These are phyloP conservation scores for Drosophila gunungcola DNA, from an alignment of 1,140 invertebrate genomes.

Conservation along the genomic window DNA sequence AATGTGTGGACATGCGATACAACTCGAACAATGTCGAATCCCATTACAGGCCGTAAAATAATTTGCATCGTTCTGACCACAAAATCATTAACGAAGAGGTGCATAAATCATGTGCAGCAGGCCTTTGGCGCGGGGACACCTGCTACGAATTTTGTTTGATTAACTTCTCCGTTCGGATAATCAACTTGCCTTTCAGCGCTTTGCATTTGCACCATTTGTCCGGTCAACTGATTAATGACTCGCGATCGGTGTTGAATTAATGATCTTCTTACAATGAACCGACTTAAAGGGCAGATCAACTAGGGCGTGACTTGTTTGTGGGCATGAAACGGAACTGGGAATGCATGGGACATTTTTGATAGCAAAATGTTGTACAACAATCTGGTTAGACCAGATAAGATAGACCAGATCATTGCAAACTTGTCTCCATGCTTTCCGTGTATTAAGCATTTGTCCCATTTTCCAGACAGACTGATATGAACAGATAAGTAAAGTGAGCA, in stretches of 20 bases:
- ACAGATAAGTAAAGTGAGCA: not conserved
- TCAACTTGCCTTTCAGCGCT: conserved; percentile 38
- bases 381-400: not conserved
- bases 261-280: conserved; percentile 5
- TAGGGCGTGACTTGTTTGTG: conserved; percentile 19
- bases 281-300: conserved; percentile 21
- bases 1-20: conserved; percentile 25
- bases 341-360: not conserved
- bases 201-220: conserved; percentile 22
- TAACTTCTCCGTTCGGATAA: conserved; percentile 26
- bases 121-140: conserved; percentile 28
- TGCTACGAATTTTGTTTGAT: conserved; percentile 30
- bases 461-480: not conserved
- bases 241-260: conserved; percentile 11
- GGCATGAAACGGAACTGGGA: conserved; percentile 22
- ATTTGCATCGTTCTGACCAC: conserved; percentile 43
- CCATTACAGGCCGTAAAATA: conserved; percentile 18
- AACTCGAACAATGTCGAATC: conserved; percentile 11
- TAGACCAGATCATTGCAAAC: not conserved
- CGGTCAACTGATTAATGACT: conserved; percentile 21
- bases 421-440: not conserved
- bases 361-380: not conserved
- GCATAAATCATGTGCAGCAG: conserved; percentile 33
- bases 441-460: not conserved
- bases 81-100: conserved; percentile 18